Percentiles rank a stretch among this genome's conserved stretches.
These are phyloP conservation scores for Lamproptera curius DNA, from an alignment of 2,888 invertebrate genomes.

Conservation along the genomic window DNA sequence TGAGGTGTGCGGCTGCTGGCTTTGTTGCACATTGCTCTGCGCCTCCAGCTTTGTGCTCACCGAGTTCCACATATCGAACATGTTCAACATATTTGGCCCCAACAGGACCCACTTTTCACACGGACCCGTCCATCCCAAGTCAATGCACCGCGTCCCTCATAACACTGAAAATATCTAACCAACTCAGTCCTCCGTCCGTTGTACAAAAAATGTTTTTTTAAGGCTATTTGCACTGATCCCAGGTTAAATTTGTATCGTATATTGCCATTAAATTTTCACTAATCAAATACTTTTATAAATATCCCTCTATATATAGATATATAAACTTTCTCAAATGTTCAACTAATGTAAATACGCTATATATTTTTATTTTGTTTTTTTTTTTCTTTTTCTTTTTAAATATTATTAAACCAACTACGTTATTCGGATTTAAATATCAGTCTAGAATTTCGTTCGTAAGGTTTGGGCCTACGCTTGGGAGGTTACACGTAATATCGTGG, in stretches of 20 bases:
- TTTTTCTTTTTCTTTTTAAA: no score
- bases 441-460: slow-evolving; percentile 76
- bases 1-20: slow-evolving; percentile 87
- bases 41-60: slow-evolving; percentile 86
- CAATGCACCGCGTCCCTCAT: slow-evolving; percentile 39
- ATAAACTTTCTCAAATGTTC: slow-evolving; percentile 77
- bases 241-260: slow-evolving; percentile 55
- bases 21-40: slow-evolving; percentile 80
- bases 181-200: slow-evolving; percentile 64
- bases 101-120: slow-evolving; percentile 42
- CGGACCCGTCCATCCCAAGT: slow-evolving; percentile 33
- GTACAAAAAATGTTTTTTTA: slow-evolving; percentile 60
- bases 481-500: slow-evolving; percentile 39
- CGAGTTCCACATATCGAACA: slow-evolving; percentile 91
- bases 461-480: slow-evolving; percentile 69
- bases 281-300: slow-evolving; percentile 44
- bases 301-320: slow-evolving; percentile 30
- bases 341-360: slow-evolving; percentile 78
- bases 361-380: no score
- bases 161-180: slow-evolving; percentile 43
- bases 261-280: slow-evolving; percentile 45
- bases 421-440: slow-evolving; percentile 74
- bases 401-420: slow-evolving; percentile 41
- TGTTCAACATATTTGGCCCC: slow-evolving; percentile 76
- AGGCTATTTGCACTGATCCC: slow-evolving; percentile 72